Percentiles rank a stretch among this genome's conserved stretches.
Conservation (phyloP, 2,888 invertebrate species). For the Mesorhabditis spiculigera region DNA sequence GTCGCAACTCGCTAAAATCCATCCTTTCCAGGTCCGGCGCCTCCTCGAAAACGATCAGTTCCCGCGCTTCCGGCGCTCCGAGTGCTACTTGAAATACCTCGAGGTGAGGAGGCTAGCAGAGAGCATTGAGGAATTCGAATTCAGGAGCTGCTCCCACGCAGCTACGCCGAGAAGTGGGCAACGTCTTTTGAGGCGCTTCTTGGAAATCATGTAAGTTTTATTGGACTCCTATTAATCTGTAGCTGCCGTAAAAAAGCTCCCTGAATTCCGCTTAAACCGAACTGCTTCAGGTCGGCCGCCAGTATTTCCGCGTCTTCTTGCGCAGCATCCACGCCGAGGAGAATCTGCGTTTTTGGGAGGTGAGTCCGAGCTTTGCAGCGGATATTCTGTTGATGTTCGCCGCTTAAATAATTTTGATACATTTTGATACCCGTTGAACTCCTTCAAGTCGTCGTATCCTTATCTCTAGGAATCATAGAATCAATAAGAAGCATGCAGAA, state of each 20-base stretch:
- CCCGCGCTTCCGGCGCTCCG: conserved; percentile 54
- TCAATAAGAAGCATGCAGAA: no score
- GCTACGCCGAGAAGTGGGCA: conserved; percentile 55
- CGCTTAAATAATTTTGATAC: no score
- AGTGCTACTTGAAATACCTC: conserved; percentile 40
- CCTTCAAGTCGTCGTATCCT: no score
- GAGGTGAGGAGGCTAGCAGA: conserved; percentile 11
- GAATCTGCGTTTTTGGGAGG: conserved; percentile 56
- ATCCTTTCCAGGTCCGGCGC: conserved; percentile 35
- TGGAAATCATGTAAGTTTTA: conserved; percentile 40
- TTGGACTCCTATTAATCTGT: no score
- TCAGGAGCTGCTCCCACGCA: conserved; percentile 47
- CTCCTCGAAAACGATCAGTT: conserved; percentile 57
- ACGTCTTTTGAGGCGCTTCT: conserved; percentile 52
- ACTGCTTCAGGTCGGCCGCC: conserved; percentile 48
- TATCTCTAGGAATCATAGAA: no score
- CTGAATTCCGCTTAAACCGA: neutral
- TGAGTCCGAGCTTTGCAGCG: conserved; percentile 9
- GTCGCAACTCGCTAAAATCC: neutral
- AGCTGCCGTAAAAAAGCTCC: neutral
- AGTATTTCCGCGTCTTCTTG: conserved; percentile 53
- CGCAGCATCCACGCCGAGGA: conserved; percentile 56
- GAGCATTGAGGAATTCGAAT: conserved; percentile 10
- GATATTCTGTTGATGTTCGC: no score
- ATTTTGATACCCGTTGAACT: no score